Evolutionary conservation across 2,797 vertebrate species (phyloP), one percentile per base, ranked within the genome.

Genomic region (Rhinogobio ventralis): DNA sequence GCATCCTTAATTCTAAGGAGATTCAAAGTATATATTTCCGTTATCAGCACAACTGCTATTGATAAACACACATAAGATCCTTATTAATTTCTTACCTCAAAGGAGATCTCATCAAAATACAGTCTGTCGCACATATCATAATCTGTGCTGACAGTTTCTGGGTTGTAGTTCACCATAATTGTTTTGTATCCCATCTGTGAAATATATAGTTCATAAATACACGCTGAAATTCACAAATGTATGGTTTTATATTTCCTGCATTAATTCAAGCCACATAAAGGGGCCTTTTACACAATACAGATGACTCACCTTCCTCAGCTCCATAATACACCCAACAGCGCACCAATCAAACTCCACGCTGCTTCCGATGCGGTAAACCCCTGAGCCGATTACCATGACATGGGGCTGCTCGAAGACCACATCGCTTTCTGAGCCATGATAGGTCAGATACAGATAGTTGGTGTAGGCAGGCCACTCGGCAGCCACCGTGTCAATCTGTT

Each of bases 161-260:
- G 98, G 92, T 99, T 99, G 94, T 98, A 99, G 93, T 99, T 99
- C 91, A 99, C 97, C 98, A 99, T 99, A 90, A 99, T 99, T 0
- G 98, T 99, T 93, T 98, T 98, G 90, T 95, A 99, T 14, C 98
- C 98, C 97, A 99, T 97, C 98, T 99, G 89, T 3, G 74, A 87
- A 7, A 69, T n/a, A 53, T 75, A 75, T 23, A 45, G 33, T 15
- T 53, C 5, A 71, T 25, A 57, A 66, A 64, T 20, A 39, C 33
- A 64, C 5, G 36, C 20, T 42, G 25, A 76, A 67, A 23, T 13
- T 39, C 14, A 66, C 20, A 17, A 33, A 49, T 51, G 2, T 3
- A 60, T 42, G 23, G 42, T 39, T 25, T 60, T 10, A 60, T 42
- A 62, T 28, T 62, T 62, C 13, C 25, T 3, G 53, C 15, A 25